Evolutionary conservation across 2,888 invertebrate species (phyloP).

Genomic region (Euplagia quadripunctaria): DNA sequence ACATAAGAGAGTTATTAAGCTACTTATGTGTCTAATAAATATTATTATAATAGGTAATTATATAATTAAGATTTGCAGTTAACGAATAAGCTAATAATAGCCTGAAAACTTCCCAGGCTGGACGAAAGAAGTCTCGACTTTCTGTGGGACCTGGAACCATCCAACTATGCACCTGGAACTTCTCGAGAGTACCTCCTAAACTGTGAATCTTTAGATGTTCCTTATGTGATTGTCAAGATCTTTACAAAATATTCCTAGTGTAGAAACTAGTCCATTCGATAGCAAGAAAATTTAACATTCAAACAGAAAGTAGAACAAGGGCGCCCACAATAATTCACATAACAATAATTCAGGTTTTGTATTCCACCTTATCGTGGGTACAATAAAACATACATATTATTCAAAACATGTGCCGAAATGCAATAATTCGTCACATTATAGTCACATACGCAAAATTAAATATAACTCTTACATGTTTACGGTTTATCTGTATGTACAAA

Average conservation of each 20-base stretch:
- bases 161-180: neutral
- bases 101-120: too few relatives aligned
- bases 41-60: too few relatives aligned
- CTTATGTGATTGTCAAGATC: neutral
- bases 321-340: neutral
- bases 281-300: conserved; percentile 1
- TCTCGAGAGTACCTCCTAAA: neutral
- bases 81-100: too few relatives aligned
- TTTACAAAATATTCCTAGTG: neutral
- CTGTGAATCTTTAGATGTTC: neutral
- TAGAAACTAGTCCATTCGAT: neutral
- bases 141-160: neutral
- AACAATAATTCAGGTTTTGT: neutral
- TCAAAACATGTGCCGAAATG: neutral
- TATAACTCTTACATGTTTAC: neutral
- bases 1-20: too few relatives aligned
- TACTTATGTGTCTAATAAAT: too few relatives aligned
- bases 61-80: too few relatives aligned
- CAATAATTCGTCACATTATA: too few relatives aligned
- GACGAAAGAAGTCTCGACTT: neutral
- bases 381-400: neutral
- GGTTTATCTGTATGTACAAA: neutral
- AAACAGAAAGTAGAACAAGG: conserved; percentile 7
- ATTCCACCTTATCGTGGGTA: neutral
- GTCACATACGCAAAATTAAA: neutral